A percentile compares a stretch with the other conserved stretches of the same genome.
These are phyloP conservation scores for Chloropsis cyanopogon DNA, from an alignment of 2,113 vertebrate genomes.

Conservation along the genomic window DNA sequence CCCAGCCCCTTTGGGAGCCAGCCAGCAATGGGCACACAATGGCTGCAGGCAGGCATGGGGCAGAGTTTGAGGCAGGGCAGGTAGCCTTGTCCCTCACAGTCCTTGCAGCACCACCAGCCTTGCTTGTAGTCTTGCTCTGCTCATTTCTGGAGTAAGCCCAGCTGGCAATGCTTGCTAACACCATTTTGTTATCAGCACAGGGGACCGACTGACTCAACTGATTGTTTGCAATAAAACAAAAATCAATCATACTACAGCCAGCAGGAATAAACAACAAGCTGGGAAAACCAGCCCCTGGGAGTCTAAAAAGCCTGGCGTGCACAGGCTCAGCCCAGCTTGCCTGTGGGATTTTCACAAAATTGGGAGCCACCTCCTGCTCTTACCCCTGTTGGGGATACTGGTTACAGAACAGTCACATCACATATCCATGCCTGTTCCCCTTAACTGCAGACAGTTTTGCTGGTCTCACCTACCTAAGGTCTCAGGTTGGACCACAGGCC, in stretches of 20 bases:
- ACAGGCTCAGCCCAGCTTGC: neutral
- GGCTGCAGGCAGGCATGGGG: neutral
- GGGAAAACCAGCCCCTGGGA: neutral
- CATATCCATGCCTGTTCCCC: neutral
- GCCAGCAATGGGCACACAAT: slow-evolving; percentile 26
- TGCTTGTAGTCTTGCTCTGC: neutral
- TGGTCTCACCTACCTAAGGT: neutral
- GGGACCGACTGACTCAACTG: accelerated
- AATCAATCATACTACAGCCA: neutral
- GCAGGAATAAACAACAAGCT: neutral
- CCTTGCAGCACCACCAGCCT: neutral
- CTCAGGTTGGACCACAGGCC: neutral
- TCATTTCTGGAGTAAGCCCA: neutral
- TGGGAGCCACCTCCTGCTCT: neutral
- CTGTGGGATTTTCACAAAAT: neutral
- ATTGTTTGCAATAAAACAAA: neutral
- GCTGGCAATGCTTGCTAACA: neutral
- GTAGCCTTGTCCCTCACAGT: neutral
- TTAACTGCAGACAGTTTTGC: neutral
- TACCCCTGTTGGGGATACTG: neutral
- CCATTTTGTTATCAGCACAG: neutral
- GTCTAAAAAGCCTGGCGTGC: neutral
- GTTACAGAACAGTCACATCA: neutral
- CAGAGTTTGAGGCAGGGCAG: neutral
- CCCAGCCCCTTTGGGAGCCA: neutral